phyloP scores from a whole-genome alignment of 2,888 invertebrate genomes.

The Plebejus anna region DNA sequence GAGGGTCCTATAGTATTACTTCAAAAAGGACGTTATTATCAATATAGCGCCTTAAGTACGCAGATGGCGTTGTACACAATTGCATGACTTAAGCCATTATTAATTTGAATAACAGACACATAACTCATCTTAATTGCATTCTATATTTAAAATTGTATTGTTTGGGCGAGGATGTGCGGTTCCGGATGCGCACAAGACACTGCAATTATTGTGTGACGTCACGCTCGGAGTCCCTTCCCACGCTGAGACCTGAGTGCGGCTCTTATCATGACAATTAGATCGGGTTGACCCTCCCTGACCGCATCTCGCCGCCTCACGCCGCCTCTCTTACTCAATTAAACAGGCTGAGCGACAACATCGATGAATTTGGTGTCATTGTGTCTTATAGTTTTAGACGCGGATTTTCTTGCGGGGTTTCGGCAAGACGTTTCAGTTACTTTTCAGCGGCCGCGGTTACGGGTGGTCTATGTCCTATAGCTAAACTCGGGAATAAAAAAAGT shows the following conservation, averaged over 20 bases:
- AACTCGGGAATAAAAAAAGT: neutral
- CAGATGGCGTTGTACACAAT: neutral
- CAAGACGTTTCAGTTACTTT: neutral
- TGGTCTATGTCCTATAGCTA: neutral
- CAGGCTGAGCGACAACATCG: neutral
- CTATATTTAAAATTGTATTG: slow-evolving; percentile 20
- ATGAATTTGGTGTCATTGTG: neutral
- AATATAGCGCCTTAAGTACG: too few relatives aligned
- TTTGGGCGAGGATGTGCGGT: slow-evolving; percentile 31
- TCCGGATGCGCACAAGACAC: slow-evolving; percentile 49
- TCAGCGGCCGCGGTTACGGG: too few relatives aligned
- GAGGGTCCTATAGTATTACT: too few relatives aligned
- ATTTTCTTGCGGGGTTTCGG: neutral
- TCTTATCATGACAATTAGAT: slow-evolving; percentile 65
- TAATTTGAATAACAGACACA: slow-evolving; percentile 19
- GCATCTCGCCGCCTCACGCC: slow-evolving; percentile 47
- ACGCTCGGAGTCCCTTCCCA: slow-evolving; percentile 53
- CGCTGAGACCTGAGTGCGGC: slow-evolving; percentile 53
- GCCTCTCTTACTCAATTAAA: slow-evolving; percentile 45
- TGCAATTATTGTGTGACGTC: slow-evolving; percentile 56
- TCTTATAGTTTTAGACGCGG: neutral
- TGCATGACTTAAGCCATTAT: slow-evolving; percentile 12
- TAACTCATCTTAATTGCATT: slow-evolving; percentile 22
- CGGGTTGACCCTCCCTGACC: slow-evolving; percentile 55
- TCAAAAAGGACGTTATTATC: too few relatives aligned